Evolutionary conservation across 2,888 invertebrate genomes (phyloP).

Genomic region (Diplolepis rosae): DNA sequence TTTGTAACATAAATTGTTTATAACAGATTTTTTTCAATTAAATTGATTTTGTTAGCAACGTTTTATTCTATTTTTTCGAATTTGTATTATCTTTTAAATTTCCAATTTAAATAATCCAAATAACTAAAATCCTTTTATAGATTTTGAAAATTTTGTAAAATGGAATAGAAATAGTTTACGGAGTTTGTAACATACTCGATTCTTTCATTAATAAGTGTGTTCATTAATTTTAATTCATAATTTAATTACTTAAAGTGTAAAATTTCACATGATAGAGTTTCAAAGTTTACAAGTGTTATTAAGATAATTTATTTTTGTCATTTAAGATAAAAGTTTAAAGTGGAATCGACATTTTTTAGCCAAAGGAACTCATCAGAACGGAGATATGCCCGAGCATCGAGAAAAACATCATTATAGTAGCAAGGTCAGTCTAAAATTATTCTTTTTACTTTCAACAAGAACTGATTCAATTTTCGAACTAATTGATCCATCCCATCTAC

Average conservation of each 20-base stretch:
- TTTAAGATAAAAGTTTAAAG: not conserved
- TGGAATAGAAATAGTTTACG: no score
- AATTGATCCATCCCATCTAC: not conserved
- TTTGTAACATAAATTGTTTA: slow-evolving; percentile 33
- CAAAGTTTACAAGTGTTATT: no score
- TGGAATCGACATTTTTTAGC: slow-evolving; percentile 69
- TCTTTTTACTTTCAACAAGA: slow-evolving; percentile 14
- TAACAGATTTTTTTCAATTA: slow-evolving; percentile 1
- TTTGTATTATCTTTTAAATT: no score
- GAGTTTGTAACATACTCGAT: no score
- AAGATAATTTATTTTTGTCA: slow-evolving; percentile 28
- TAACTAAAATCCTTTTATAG: no score
- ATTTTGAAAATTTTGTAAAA: no score
- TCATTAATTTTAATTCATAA: no score
- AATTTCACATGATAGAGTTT: no score
- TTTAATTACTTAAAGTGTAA: no score
- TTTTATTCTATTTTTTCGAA: not conserved
- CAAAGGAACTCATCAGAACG: slow-evolving; percentile 83
- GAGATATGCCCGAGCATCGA: slow-evolving; percentile 81
- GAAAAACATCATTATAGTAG: slow-evolving; percentile 84
- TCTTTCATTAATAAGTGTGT: no score
- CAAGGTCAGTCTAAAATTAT: slow-evolving; percentile 76
- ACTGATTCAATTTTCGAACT: not conserved
- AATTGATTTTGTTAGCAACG: not conserved
- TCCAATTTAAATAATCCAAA: no score